Evolutionary conservation across 2,797 vertebrate genomes (phyloP).

Genomic region (Falco columbarius): DNA sequence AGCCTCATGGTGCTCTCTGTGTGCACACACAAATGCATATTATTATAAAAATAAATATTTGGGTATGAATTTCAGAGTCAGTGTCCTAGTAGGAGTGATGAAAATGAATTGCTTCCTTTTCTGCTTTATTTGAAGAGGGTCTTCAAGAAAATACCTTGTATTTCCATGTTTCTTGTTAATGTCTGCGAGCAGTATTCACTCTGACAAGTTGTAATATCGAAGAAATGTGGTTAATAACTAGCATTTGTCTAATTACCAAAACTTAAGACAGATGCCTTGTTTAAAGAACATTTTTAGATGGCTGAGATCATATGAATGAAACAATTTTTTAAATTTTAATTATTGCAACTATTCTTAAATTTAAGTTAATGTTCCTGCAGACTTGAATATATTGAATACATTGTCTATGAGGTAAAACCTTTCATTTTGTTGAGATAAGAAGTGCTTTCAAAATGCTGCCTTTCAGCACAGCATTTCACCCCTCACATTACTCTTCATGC

Average conservation of each 20-base stretch:
- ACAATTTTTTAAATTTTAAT: neutral
- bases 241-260: neutral
- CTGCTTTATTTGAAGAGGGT: neutral
- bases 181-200: neutral
- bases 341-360: neutral
- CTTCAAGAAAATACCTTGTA: neutral
- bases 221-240: neutral
- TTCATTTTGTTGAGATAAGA: neutral
- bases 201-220: neutral
- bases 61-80: neutral
- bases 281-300: neutral
- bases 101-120: neutral
- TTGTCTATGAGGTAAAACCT: neutral
- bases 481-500: neutral
- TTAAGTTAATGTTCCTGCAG: neutral
- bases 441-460: neutral
- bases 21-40: fast-evolving
- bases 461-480: neutral
- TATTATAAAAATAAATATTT: neutral
- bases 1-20: neutral
- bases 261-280: neutral
- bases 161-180: neutral
- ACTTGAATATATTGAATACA: neutral
- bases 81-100: neutral
- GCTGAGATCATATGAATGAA: neutral